Evolutionary conservation across 2,113 vertebrate species (phyloP).

Genomic region (Rhinogobius similis): DNA sequence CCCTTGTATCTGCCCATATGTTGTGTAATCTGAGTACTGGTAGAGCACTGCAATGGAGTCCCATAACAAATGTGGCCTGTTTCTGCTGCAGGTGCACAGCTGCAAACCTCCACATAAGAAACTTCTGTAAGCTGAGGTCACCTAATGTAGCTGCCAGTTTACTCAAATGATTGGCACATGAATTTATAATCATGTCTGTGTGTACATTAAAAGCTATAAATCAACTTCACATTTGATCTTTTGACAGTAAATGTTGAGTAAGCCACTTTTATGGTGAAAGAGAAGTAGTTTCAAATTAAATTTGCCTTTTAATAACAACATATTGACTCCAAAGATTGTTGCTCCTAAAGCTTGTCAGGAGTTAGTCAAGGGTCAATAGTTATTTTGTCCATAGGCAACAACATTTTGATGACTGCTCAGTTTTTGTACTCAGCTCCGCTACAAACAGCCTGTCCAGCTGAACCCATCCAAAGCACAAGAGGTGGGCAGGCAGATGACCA

Average conservation of each 20-base stretch:
- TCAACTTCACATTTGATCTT: not conserved
- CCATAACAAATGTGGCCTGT: conserved; percentile 27
- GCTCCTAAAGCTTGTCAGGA: not conserved
- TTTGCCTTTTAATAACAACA: no score
- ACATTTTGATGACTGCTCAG: conserved; percentile 50
- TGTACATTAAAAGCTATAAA: not conserved
- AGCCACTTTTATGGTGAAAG: not conserved
- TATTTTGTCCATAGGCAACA: conserved; percentile 22
- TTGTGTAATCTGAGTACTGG: not conserved
- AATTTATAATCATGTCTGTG: conserved; percentile 5
- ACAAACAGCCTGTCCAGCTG: conserved; percentile 56
- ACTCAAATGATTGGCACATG: conserved; percentile 8
- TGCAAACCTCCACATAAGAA: conserved; percentile 41
- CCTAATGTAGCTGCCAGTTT: conserved; percentile 59
- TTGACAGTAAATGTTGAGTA: not conserved
- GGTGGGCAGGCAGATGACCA: conserved; percentile 45
- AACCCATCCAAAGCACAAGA: conserved; percentile 45
- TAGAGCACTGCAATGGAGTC: conserved; percentile 9
- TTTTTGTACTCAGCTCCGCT: conserved; percentile 55
- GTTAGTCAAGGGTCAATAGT: not conserved
- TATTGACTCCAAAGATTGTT: no score
- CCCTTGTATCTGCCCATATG: not conserved
- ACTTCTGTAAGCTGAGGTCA: conserved; percentile 67
- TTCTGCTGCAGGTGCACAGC: conserved; percentile 63
- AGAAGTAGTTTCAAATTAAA: no score